Conservation (phyloP, 1,140 invertebrate species). For the Drosophila kanapiae region DNA sequence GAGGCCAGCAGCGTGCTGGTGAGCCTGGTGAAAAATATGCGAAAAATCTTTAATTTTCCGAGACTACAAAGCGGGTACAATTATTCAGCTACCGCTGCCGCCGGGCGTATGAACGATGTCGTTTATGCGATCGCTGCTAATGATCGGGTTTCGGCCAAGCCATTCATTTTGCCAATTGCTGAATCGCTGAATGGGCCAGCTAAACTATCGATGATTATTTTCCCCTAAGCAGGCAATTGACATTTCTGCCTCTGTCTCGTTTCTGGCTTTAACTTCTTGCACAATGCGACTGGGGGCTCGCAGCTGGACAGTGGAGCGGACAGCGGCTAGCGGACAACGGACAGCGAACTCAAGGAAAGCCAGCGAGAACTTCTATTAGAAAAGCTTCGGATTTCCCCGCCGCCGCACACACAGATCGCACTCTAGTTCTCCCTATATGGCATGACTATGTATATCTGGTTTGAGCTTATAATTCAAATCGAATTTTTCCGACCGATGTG, state of each 20-base stretch:
- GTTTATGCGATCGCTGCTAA: conserved; percentile 64
- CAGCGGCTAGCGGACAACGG: too few relatives aligned
- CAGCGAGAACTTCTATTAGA: not conserved
- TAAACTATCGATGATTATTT: conserved; percentile 45
- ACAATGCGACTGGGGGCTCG: conserved; percentile 17
- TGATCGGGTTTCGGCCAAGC: conserved; percentile 60
- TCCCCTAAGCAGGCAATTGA: conserved; percentile 59
- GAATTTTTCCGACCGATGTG: conserved; percentile 49
- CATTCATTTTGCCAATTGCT: conserved; percentile 54
- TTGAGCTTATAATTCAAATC: conserved; percentile 52
- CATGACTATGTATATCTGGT: conserved; percentile 41
- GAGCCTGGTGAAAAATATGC: conserved; percentile 69
- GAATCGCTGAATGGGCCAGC: conserved; percentile 47
- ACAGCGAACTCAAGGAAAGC: conserved; percentile 21
- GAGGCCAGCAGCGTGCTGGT: conserved; percentile 12
- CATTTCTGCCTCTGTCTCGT: conserved; percentile 39
- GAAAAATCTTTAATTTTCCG: conserved; percentile 78
- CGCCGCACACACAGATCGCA: conserved; percentile 10
- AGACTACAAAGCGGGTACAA: conserved; percentile 68
- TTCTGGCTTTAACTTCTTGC: conserved; percentile 49
- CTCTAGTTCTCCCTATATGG: conserved; percentile 51
- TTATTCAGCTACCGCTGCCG: conserved; percentile 48
- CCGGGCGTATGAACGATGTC: conserved; percentile 73
- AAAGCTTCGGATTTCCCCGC: not conserved
- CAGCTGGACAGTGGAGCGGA: not conserved